Evolutionary conservation across 2,888 invertebrate genomes (phyloP), one percentile per base, ranked within the genome.

Genomic region (Unio pictorum): DNA sequence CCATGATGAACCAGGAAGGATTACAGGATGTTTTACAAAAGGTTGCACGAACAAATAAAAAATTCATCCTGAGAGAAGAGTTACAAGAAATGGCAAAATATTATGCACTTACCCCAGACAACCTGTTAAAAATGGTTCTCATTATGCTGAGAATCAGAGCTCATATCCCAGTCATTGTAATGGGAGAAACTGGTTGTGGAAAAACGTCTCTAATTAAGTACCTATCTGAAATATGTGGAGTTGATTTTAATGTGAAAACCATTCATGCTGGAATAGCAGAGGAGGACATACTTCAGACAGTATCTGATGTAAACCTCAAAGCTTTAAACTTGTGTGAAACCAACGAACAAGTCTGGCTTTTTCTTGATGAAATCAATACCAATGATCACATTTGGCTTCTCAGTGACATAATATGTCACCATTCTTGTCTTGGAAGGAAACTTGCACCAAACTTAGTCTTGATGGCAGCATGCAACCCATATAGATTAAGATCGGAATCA

Each of bases 131-230:
- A 69, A 83, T 83, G 83, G 73, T 82, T 45, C 62, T 83, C 20
- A 79, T 83, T 17, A 67, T 74, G 26, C 66, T 83, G 20, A 67
- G 83, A 34, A 65, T 82, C 2, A 78, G 76, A 66, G 76, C 80
- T 18, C 61, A 69, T 55, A 73, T 83, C 8, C 84, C 84, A 55
- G 78, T 84, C 4, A 64, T 84, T 18, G 74, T 84, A 3, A 84
- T 84, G 83, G 83, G 84, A 17, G 84, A 84, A 71, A 84, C 84
- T 4, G 84, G 84, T 4, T 84, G 84, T 77, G 84, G 84, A 15
- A 84, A 84, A 71, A 84, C 84, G 8, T 82, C 82, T 5, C 72
- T 84, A 0, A 77, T 84, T 20, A 64, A 76, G 26, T 83, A 77
- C 63, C 73, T 83, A 4, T 77, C 83, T 1, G 59, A 60, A 28